These are phyloP conservation scores for Ooceraea biroi DNA, from an alignment of 1,140 invertebrate species.

Conservation along the genomic window DNA sequence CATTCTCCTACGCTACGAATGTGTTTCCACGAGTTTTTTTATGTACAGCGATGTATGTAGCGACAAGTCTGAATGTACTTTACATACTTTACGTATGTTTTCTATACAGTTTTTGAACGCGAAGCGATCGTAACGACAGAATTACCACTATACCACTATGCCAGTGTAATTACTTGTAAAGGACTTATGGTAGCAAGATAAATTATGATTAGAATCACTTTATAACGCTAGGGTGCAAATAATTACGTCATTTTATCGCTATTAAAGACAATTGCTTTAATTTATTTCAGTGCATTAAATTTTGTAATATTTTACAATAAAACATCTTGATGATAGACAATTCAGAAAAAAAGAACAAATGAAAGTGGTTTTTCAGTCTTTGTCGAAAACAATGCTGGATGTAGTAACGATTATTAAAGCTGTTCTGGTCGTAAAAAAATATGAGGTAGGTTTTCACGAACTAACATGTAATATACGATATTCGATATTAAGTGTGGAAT, in stretches of 20 bases:
- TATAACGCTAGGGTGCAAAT: constrained; percentile 37
- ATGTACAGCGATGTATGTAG: constrained; percentile 21
- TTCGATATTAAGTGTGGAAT: constrained; percentile 31
- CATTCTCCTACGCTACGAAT: constrained; percentile 30
- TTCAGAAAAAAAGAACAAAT: background rate
- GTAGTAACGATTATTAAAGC: constrained; percentile 31
- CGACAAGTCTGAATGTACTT: constrained; percentile 54
- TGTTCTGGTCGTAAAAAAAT: constrained; percentile 52
- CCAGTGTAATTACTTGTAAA: constrained; percentile 45
- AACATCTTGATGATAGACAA: constrained; percentile 12
- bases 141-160: constrained; percentile 19
- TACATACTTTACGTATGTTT: constrained; percentile 63
- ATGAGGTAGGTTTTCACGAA: constrained; percentile 39
- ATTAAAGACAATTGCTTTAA: constrained; percentile 21
- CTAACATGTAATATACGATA: constrained; percentile 23
- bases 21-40: constrained; percentile 1
- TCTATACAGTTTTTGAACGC: constrained; percentile 26
- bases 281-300: background rate
- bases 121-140: constrained; percentile 25
- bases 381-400: constrained; percentile 3
- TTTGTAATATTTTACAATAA: constrained; percentile 25
- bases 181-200: constrained; percentile 43
- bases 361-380: background rate
- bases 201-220: constrained; percentile 40
- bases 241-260: constrained; percentile 47